phyloP scores from a whole-genome alignment of 1,140 invertebrate genomes.

The Drosophila micromelanica region DNA sequence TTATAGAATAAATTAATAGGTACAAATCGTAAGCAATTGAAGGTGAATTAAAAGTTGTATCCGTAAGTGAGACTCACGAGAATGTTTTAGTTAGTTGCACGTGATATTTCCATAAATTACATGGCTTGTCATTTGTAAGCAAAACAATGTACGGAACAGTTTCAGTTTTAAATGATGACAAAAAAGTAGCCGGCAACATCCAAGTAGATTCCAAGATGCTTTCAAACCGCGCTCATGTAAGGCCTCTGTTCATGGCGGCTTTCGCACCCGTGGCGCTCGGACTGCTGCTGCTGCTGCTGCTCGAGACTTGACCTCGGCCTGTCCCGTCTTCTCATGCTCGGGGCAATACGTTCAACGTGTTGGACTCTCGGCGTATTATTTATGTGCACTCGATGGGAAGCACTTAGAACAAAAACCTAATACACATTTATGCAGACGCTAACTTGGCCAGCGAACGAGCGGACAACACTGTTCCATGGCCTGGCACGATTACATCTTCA shows the following conservation, averaged over 20 bases:
- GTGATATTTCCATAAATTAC: constrained; percentile 58
- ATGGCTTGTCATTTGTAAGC: constrained; percentile 65
- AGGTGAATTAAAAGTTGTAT: not conserved
- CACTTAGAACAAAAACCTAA: constrained; percentile 18
- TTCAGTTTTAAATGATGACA: constrained; percentile 41
- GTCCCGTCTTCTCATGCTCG: constrained; percentile 51
- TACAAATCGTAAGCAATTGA: not conserved
- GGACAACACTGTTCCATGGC: not conserved
- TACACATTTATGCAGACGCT: not conserved
- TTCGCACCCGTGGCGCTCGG: constrained; percentile 71
- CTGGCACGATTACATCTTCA: constrained; percentile 59
- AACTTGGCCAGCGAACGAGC: not conserved
- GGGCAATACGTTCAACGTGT: constrained; percentile 14
- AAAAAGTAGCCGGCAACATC: constrained; percentile 29
- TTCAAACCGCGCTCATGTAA: constrained; percentile 14
- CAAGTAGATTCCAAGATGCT: constrained; percentile 43
- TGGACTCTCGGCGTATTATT: constrained; percentile 62
- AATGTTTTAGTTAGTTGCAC: constrained; percentile 5
- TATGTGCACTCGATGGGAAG: constrained; percentile 72
- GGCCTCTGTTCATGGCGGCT: constrained; percentile 44
- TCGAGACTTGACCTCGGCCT: constrained; percentile 70
- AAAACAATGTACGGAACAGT: constrained; percentile 52
- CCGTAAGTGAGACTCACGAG: not conserved
- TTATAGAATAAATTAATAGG: too few relatives aligned
- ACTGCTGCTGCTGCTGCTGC: constrained; percentile 31